Evolutionary conservation across 2,888 invertebrate genomes (phyloP), one percentile per base, ranked within the genome.

Genomic region (Hirtodrosophila cameraria): DNA sequence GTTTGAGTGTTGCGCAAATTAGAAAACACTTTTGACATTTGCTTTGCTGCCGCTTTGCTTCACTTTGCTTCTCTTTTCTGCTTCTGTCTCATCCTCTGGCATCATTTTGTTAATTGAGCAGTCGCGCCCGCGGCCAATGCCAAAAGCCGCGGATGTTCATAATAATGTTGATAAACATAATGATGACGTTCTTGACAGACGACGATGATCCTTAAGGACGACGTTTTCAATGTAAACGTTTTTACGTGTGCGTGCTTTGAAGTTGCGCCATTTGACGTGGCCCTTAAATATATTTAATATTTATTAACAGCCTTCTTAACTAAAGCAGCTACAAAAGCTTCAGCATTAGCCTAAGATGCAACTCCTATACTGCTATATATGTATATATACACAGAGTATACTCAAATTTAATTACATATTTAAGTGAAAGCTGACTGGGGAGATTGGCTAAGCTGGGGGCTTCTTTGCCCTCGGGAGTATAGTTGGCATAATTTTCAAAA

Each of bases 21-120:
- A 80, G 79, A 80, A 79, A 79, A 82, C 83, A 79, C 83, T 80
- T 79, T 76, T 82, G 79, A 79, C 79, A 79, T 80, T 82, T 79
- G 82, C 82, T 54, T 57, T 60, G 50, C 43, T 45, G 12, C 49
- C 27, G 52, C 58, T 43, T 39, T 23, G 45, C 23, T 46, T 31
- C 27, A 36, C 25, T 20, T 28, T 31, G 12, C 1, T n/a, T 5
- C 35, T 9, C 39, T 8, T 13, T 15, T 1, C 12, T 12, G 13
- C 8, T 15, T 7, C 35, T 11, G 25, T 8, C 23, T 11, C 6
- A 11, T 52, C 16, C 12, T 30, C 16, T 9, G 2, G 60, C 67
- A 55, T 75, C 81, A 79, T 82, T 79, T 76, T 52, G 79, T 79
- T 82, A 79, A 79, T 79, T 79, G 79, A 79, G 76, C 74, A 79